phyloP scores from a whole-genome alignment of 2,113 vertebrate species.

The Chiloscyllium plagiosum region DNA sequence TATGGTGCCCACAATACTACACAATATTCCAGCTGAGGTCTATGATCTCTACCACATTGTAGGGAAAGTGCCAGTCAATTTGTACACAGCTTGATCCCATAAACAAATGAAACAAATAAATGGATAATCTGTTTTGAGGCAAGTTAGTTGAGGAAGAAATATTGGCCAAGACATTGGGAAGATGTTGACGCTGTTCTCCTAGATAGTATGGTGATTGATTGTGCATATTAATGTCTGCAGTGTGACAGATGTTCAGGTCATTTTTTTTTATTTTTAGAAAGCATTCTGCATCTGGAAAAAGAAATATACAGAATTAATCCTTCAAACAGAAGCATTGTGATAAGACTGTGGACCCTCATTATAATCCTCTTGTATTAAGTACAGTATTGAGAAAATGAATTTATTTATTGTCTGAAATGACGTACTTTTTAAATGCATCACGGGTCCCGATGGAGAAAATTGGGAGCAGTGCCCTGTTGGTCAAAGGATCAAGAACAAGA shows the following conservation, averaged over 20 bases:
- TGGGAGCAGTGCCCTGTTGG: neutral
- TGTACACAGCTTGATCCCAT: neutral
- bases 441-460: neutral
- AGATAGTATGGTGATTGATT: neutral
- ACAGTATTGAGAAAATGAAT: neutral
- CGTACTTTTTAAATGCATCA: neutral
- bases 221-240: neutral
- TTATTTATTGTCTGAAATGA: neutral
- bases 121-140: neutral
- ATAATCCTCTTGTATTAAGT: neutral
- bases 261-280: neutral
- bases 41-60: neutral
- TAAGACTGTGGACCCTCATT: neutral
- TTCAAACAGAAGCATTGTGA: neutral
- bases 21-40: neutral
- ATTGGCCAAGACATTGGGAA: neutral
- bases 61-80: neutral
- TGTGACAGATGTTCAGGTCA: neutral
- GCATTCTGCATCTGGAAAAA: neutral
- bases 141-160: neutral
- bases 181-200: neutral
- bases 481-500: neutral
- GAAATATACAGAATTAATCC: constrained; percentile 5
- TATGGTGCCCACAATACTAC: too few relatives aligned
- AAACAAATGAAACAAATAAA: neutral